These are phyloP conservation scores for Drosophila prolongata DNA, from an alignment of 2,888 invertebrate genomes.

Conservation along the genomic window DNA sequence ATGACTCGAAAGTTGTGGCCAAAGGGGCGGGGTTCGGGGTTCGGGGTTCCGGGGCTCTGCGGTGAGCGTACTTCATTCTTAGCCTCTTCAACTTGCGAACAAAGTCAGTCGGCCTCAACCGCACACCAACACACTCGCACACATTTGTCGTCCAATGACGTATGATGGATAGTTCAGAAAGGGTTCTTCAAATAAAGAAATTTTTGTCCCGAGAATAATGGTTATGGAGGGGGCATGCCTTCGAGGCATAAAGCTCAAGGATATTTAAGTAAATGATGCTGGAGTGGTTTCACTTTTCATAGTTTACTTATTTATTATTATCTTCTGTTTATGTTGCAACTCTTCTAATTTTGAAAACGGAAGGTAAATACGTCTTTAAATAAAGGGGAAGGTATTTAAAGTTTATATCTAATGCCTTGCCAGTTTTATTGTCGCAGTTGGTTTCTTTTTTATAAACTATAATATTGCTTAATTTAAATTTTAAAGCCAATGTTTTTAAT, in stretches of 20 bases:
- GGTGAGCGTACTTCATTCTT: conserved; percentile 32
- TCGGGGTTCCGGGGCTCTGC: too few species aligned
- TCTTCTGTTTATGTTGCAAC: too few species aligned
- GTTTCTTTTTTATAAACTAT: too few species aligned
- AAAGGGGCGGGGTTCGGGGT: neutral
- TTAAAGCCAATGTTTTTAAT: too few species aligned
- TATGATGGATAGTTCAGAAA: conserved; percentile 31
- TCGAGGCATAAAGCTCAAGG: neutral
- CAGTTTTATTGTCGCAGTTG: too few species aligned
- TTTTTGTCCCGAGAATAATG: conserved; percentile 10
- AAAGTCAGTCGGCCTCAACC: conserved; percentile 28
- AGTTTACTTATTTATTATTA: neutral
- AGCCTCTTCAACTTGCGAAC: conserved; percentile 36
- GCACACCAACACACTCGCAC: conserved; percentile 24
- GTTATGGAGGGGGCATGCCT: conserved; percentile 12
- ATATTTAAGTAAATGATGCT: neutral
- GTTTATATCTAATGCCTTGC: too few species aligned
- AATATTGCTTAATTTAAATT: too few species aligned
- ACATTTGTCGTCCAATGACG: conserved; percentile 43
- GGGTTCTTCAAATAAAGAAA: conserved; percentile 29
- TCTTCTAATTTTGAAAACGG: too few species aligned
- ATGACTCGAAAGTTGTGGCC: conserved; percentile 27
- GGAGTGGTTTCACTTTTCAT: neutral
- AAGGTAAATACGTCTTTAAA: too few species aligned
- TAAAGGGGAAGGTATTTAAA: too few species aligned